A percentile compares a stretch with the other conserved stretches of the same genome.
Conservation (phyloP, 2,888 invertebrate species). For the Rotaria socialis region DNA sequence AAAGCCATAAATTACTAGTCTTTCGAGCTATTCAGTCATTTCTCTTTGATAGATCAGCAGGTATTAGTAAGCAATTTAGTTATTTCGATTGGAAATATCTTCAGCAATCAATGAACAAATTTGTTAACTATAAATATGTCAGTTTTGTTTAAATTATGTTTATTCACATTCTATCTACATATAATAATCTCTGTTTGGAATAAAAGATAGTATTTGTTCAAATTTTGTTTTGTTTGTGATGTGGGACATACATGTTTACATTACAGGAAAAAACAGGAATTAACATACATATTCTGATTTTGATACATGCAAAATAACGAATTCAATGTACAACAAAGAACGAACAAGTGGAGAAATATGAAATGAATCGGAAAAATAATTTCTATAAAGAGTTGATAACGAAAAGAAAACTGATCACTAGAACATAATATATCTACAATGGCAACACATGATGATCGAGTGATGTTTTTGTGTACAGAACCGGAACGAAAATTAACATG, state of each 20-base stretch:
- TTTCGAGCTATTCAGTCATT: too few species aligned
- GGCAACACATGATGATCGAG: neutral
- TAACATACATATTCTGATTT: neutral
- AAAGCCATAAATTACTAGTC: too few species aligned
- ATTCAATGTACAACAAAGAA: neutral
- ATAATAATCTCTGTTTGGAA: neutral
- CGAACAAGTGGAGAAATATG: neutral
- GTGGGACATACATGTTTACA: neutral
- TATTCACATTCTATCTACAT: slow-evolving; percentile 8
- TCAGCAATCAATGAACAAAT: too few species aligned
- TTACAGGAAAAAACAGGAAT: neutral
- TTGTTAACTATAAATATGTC: too few species aligned
- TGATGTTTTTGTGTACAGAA: neutral
- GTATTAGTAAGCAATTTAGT: too few species aligned
- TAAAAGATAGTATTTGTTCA: neutral
- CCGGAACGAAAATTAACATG: neutral
- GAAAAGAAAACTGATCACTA: neutral
- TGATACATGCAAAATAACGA: neutral
- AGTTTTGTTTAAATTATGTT: neutral
- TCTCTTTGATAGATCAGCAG: too few species aligned
- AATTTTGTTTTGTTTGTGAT: neutral
- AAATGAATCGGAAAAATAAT: neutral
- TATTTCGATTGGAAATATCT: too few species aligned
- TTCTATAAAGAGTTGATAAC: neutral
- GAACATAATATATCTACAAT: neutral